Evolutionary conservation across 2,888 invertebrate genomes (phyloP).

Genomic region (Mimumesa dahlbomi): DNA sequence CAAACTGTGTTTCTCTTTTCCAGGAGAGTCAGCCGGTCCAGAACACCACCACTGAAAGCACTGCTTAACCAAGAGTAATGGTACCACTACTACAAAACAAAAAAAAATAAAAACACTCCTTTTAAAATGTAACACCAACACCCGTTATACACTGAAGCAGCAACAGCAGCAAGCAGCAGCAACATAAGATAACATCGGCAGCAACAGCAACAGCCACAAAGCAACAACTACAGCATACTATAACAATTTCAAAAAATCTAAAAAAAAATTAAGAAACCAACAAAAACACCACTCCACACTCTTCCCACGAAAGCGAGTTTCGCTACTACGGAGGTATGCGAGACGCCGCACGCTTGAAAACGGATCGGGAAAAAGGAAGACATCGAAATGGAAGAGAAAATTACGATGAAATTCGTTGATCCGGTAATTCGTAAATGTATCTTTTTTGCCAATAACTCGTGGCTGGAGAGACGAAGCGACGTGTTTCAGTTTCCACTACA

Average conservation of each 20-base stretch:
- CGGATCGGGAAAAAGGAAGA: no score
- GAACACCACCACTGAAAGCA: conserved; percentile 84
- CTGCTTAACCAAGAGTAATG: conserved; percentile 80
- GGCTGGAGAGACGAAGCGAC: no score
- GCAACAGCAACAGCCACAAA: conserved; percentile 30
- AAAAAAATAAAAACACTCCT: conserved; percentile 62
- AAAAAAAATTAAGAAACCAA: conserved; percentile 66
- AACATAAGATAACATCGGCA: conserved; percentile 53
- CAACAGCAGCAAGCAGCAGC: conserved; percentile 46
- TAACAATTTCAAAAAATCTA: conserved; percentile 68
- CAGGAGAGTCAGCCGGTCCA: conserved; percentile 84
- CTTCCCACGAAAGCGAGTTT: conserved; percentile 67
- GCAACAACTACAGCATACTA: conserved; percentile 30
- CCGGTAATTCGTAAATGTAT: no score
- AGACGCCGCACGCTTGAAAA: no score
- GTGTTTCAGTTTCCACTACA: no score
- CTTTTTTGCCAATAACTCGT: no score
- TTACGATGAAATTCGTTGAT: no score
- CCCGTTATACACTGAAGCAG: conserved; percentile 69
- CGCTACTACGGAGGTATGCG: no score
- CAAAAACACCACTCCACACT: conserved; percentile 74
- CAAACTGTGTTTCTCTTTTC: conserved; percentile 49
- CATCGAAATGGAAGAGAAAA: no score
- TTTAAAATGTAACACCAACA: conserved; percentile 71
- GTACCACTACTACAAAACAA: conserved; percentile 57